Percentiles rank a stretch among this genome's conserved stretches.
Evolutionary conservation across 2,797 vertebrate genomes (phyloP).

Genomic region (Bothrops alternatus): DNA sequence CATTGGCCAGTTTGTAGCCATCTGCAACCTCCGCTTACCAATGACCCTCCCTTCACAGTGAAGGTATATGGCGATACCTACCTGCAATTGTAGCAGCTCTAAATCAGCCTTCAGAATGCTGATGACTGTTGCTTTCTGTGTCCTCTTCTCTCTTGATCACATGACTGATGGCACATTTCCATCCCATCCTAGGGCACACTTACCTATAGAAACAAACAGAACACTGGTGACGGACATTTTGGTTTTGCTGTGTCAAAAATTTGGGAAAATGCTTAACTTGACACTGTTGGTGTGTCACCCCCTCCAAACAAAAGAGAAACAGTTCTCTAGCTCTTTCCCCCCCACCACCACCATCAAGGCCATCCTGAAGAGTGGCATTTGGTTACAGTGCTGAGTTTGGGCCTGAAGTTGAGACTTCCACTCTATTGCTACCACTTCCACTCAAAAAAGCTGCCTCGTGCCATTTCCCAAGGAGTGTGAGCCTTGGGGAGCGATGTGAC

Average conservation of each 20-base stretch:
- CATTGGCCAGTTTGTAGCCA: not conserved
- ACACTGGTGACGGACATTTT: not conserved
- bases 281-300: not conserved
- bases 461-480: not conserved
- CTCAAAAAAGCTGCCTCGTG: not conserved
- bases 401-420: not conserved
- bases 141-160: not conserved
- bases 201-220: not conserved
- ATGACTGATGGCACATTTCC: not conserved
- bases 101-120: not conserved
- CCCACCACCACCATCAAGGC: not conserved
- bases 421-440: not conserved
- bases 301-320: not conserved
- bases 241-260: not conserved
- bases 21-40: not conserved
- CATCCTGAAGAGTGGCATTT: not conserved
- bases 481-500: not conserved
- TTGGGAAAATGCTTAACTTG: not conserved
- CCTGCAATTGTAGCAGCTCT: too few relatives aligned
- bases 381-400: not conserved
- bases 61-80: too few relatives aligned
- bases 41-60: not conserved
- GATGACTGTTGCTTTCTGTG: not conserved
- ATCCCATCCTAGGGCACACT: not conserved
- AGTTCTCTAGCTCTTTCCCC: not conserved